These are phyloP conservation scores for Neoitamus cyanurus DNA, from an alignment of 2,888 invertebrate species.

Conservation along the genomic window DNA sequence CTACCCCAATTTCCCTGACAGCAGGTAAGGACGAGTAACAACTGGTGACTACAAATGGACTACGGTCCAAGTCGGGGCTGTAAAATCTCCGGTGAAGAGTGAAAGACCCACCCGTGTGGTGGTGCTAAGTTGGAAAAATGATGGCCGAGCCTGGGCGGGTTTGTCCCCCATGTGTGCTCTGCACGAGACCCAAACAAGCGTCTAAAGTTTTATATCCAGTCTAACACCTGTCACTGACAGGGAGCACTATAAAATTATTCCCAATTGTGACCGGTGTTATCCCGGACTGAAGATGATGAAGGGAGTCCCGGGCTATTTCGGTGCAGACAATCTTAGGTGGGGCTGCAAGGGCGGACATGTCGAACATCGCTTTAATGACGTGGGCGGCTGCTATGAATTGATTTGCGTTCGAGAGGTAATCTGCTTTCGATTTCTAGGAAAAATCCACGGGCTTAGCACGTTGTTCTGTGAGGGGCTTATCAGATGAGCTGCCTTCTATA, in stretches of 20 bases:
- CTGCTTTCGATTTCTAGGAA: not conserved
- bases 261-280: constrained; percentile 24
- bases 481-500: not conserved
- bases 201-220: constrained; percentile 26
- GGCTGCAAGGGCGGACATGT: not conserved
- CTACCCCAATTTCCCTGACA: constrained; percentile 19
- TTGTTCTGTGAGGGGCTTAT: not conserved
- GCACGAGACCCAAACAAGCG: constrained; percentile 19
- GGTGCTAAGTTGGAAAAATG: constrained; percentile 15
- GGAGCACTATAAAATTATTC: constrained; percentile 35
- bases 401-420: not conserved
- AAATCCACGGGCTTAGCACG: not conserved
- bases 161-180: not conserved
- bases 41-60: constrained; percentile 36
- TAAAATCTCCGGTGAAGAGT: not conserved
- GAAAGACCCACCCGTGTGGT: not conserved
- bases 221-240: constrained; percentile 26
- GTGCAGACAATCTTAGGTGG: not conserved
- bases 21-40: constrained; percentile 19
- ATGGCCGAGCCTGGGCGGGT: not conserved
- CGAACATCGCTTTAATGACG: not conserved
- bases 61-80: not conserved
- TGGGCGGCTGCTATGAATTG: not conserved
- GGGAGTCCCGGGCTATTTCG: not conserved
- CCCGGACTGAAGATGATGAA: not conserved